Evolutionary conservation across 2,113 vertebrate genomes (phyloP), one percentile per base, ranked within the genome.

Genomic region (Saguinus midas): DNA sequence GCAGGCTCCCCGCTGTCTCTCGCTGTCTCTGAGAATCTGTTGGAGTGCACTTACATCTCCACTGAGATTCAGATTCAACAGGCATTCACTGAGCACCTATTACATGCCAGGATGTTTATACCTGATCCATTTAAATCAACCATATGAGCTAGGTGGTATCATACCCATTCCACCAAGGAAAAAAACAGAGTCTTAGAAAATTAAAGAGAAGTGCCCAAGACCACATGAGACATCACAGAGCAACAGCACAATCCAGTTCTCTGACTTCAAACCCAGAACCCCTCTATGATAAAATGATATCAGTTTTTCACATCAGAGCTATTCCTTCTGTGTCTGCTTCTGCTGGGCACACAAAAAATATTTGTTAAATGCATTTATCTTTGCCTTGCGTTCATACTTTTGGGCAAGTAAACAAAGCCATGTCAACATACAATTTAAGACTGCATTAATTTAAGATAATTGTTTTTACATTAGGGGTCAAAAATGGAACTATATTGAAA

Each of bases 401-500:
- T 14, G 29, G 79, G 17, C 4, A 43, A 83, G 23, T 85, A 66
- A 92, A 80, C 75, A 92, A 90, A 91, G 45, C 50, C 76, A 87
- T 0, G 2, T 8, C 66, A 73, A 88, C 6, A 50, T 96, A 50
- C 20, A n/a, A 61, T n/a, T 70, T 94, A 87, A 75, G 43, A 72
- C 29, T 75, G 1, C 27, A 52, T 72, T 55, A 21, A 75, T 70
- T 45, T 75, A 90, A 86, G 48, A 68, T 50, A 73, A 64, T 87
- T 92, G 58, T 91, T 84, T 90, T 81, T 58, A 75, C 50, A 82
- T 3, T 40, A 91, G 40, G 78, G 32, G 35, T 94, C n/a, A 92
- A 91, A 91, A 95, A 52, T 82, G 11, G 17, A 94, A 27, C 43
- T 79, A 43, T 87, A 84, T 68, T 95, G 64, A 73, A 96, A 70